These are phyloP conservation scores for Heliconius melpomene DNA, from an alignment of 1,140 invertebrate genomes.

Conservation along the genomic window DNA sequence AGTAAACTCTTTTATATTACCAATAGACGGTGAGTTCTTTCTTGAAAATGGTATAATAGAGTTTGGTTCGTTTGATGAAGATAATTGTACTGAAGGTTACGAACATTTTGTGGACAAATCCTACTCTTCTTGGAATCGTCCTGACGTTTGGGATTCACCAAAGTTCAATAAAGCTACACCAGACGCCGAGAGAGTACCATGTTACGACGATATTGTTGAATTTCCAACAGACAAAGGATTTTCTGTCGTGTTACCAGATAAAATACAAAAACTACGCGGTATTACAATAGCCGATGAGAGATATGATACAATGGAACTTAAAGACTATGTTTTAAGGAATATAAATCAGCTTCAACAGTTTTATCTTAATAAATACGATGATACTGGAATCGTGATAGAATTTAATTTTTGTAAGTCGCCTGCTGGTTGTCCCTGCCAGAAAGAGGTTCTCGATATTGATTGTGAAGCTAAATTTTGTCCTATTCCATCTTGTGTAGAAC, in stretches of 20 bases:
- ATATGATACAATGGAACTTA: constrained; percentile 39
- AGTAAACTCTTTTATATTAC: constrained; percentile 57
- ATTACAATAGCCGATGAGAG: constrained; percentile 45
- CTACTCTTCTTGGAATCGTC: constrained; percentile 53
- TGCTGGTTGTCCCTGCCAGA: constrained; percentile 67
- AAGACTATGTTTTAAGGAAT: constrained; percentile 10
- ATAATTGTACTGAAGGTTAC: constrained; percentile 55
- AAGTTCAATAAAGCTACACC: constrained; percentile 71
- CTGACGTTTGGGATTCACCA: constrained; percentile 65
- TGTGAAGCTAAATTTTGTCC: constrained; percentile 62
- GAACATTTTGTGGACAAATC: constrained; percentile 57
- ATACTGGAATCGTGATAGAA: constrained; percentile 42
- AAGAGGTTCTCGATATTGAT: constrained; percentile 48
- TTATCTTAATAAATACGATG: constrained; percentile 42
- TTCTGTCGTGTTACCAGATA: constrained; percentile 51
- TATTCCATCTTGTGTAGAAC: constrained; percentile 55
- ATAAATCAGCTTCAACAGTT: constrained; percentile 49
- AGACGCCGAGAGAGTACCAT: constrained; percentile 67
- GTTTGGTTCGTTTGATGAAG: constrained; percentile 52
- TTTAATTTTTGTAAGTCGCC: constrained; percentile 44
- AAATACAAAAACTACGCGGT: constrained; percentile 45
- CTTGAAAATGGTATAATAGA: constrained; percentile 51
- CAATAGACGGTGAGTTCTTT: constrained; percentile 59
- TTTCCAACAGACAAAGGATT: constrained; percentile 53
- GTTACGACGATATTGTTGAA: constrained; percentile 61